Percentiles rank a stretch among this genome's conserved stretches.
phyloP scores from a whole-genome alignment of 37 sponge, comb jelly and placozoan species.

The Bolinopsis microptera region DNA sequence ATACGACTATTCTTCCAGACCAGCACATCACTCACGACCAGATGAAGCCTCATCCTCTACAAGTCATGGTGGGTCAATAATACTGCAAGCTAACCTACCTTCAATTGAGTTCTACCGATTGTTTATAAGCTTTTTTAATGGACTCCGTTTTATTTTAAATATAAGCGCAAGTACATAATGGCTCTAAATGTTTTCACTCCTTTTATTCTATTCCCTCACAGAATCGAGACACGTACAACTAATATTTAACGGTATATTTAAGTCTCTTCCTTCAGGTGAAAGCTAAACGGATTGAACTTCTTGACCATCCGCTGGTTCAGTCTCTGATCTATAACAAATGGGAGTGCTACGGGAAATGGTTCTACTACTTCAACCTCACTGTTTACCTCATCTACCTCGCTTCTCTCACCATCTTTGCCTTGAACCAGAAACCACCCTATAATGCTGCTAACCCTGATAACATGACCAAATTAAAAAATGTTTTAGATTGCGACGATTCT shows the following conservation, averaged over 20 bases:
- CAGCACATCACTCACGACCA: neutral
- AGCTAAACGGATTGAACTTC: neutral
- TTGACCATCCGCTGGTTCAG: slow-evolving; percentile 37
- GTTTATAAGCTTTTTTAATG: no score
- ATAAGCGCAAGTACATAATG: no score
- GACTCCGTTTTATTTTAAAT: no score
- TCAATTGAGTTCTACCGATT: no score
- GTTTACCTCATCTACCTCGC: slow-evolving; percentile 15
- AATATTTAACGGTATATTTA: no score
- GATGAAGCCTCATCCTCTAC: neutral
- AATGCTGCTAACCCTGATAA: neutral
- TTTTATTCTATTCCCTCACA: no score
- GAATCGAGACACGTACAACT: no score
- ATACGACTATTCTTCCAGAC: neutral
- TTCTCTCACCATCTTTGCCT: neutral
- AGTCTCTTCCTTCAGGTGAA: slow-evolving; percentile 20
- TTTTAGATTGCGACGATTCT: neutral
- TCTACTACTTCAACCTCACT: slow-evolving; percentile 52
- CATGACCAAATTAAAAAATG: neutral
- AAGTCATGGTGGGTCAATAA: slow-evolving; percentile 1
- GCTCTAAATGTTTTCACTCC: no score
- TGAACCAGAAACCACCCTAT: slow-evolving; percentile 34
- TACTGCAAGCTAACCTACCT: no score
- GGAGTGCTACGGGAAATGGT: slow-evolving; percentile 1
- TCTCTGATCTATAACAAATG: slow-evolving; percentile 22